These are phyloP conservation scores for Columba janthina DNA, from an alignment of 2,113 vertebrate species.

Conservation along the genomic window DNA sequence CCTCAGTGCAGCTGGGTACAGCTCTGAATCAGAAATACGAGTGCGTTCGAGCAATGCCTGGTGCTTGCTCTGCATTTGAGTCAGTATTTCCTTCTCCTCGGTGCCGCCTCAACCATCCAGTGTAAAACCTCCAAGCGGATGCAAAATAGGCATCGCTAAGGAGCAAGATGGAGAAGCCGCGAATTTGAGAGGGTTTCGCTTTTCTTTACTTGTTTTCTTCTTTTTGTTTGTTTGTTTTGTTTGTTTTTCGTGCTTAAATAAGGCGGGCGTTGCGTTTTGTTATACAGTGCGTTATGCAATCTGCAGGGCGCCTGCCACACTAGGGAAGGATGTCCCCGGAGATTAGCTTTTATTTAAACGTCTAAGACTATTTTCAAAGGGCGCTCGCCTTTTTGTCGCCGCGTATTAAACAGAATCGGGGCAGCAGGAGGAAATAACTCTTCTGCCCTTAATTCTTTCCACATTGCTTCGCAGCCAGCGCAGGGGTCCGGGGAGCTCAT, in stretches of 20 bases:
- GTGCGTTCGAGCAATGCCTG: neutral
- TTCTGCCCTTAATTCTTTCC: neutral
- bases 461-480: neutral
- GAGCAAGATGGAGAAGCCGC: neutral
- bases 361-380: constrained; percentile 30
- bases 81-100: neutral
- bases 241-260: neutral
- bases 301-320: neutral
- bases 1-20: neutral
- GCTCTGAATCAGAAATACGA: constrained; percentile 7
- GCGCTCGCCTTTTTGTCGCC: neutral
- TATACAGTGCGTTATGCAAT: neutral
- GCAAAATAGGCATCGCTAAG: constrained; percentile 31
- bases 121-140: constrained; percentile 24
- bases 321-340: neutral
- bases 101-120: constrained; percentile 15
- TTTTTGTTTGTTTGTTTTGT: neutral
- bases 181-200: neutral
- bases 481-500: neutral
- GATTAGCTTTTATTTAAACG: constrained; percentile 34
- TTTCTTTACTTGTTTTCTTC: neutral
- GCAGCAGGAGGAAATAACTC: neutral
- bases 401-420: neutral
- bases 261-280: neutral
- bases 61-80: neutral